A percentile compares a stretch with the other conserved stretches of the same genome.
phyloP scores from a whole-genome alignment of 2,888 invertebrate genomes.

The Agonum fuliginosum region DNA sequence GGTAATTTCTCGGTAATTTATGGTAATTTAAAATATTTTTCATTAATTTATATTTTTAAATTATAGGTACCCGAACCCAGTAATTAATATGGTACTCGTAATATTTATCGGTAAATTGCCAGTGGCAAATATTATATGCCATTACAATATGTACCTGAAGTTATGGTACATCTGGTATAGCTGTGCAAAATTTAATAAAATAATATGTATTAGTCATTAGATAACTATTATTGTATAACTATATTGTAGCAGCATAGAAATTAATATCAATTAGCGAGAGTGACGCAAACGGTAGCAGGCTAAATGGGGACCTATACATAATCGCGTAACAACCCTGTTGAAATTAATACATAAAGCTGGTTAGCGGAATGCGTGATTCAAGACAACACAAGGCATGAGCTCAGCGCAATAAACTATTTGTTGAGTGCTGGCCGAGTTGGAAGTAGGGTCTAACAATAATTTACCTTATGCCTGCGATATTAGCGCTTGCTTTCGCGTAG shows the following conservation, averaged over 20 bases:
- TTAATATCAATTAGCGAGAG: conserved; percentile 30
- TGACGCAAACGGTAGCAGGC: neutral
- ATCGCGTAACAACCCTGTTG: conserved; percentile 1
- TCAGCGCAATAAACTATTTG: conserved; percentile 22
- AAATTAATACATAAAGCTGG: conserved; percentile 25
- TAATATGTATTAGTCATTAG: conserved; percentile 14
- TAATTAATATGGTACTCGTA: no score
- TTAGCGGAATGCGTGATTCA: neutral
- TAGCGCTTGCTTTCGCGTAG: neutral
- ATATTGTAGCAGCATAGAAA: conserved; percentile 25
- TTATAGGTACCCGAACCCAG: no score
- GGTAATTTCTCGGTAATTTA: no score
- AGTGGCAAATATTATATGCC: no score
- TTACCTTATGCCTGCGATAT: neutral
- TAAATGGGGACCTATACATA: conserved; percentile 14
- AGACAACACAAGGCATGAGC: neutral
- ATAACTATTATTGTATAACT: no score
- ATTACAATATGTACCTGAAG: no score
- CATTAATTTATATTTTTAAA: no score
- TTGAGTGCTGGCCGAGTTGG: neutral
- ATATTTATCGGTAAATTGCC: no score
- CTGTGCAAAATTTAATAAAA: neutral
- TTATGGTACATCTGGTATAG: no score
- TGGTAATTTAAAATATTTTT: no score
- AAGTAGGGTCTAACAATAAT: conserved; percentile 5